phyloP scores from a whole-genome alignment of 2,888 invertebrate species.

The Automeris io region DNA sequence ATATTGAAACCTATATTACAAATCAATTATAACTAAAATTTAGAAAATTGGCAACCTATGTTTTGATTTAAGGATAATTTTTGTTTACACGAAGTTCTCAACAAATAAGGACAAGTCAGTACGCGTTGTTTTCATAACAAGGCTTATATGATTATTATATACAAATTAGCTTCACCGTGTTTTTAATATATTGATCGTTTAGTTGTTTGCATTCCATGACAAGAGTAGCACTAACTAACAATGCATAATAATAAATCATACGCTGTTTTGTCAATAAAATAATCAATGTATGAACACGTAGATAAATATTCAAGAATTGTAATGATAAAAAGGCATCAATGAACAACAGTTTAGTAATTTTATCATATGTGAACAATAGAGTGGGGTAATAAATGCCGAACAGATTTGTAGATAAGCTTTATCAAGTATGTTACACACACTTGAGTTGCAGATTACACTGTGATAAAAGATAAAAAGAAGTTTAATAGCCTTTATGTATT shows the following conservation, averaged over 20 bases:
- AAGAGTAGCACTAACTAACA: conserved; percentile 46
- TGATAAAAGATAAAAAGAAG: conserved; percentile 61
- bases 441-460: conserved; percentile 45
- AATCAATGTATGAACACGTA: conserved; percentile 32
- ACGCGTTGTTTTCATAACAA: neutral
- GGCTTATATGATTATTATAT: neutral
- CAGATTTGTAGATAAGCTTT: conserved; percentile 62
- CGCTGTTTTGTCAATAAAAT: conserved; percentile 51
- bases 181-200: conserved; percentile 40
- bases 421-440: conserved; percentile 49
- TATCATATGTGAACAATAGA: conserved; percentile 40
- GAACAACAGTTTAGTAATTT: conserved; percentile 35
- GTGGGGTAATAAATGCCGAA: conserved; percentile 32
- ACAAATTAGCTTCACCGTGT: conserved; percentile 24
- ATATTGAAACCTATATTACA: no score
- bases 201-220: conserved; percentile 49
- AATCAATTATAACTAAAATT: no score
- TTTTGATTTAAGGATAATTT: no score
- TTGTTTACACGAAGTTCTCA: no score
- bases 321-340: conserved; percentile 49
- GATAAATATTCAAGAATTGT: conserved; percentile 23
- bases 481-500: conserved; percentile 55
- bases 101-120: no score
- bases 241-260: conserved; percentile 45
- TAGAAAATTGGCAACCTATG: no score